A percentile compares a stretch with the other conserved stretches of the same genome.
Evolutionary conservation across 2,113 vertebrate genomes (phyloP).

Genomic region (Prietella phreatophila): DNA sequence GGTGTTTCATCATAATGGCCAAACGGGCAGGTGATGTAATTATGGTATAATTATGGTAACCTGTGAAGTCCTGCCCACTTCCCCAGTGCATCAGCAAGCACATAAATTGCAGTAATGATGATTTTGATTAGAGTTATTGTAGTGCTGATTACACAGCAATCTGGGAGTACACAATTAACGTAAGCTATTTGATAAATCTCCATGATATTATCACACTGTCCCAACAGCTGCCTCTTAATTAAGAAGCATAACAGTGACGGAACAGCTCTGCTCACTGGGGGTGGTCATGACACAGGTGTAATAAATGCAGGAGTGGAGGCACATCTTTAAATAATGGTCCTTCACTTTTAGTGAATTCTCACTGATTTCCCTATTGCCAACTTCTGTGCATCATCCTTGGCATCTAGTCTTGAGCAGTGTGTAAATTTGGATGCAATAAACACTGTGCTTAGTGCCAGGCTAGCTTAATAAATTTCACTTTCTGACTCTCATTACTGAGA

Average conservation of each 20-base stretch:
- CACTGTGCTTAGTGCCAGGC: constrained; percentile 80
- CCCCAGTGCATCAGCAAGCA: constrained; percentile 51
- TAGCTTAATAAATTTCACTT: constrained; percentile 82
- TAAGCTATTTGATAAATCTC: constrained; percentile 57
- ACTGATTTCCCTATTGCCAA: constrained; percentile 27
- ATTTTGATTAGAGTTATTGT: constrained; percentile 60
- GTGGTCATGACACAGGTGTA: not conserved
- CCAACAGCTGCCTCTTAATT: constrained; percentile 59
- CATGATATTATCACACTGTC: constrained; percentile 60
- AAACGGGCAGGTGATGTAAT: constrained; percentile 18
- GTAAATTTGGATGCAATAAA: constrained; percentile 83
- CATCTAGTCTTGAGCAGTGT: constrained; percentile 78
- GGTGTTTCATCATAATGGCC: constrained; percentile 3
- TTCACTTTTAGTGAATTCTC: constrained; percentile 2
- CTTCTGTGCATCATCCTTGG: constrained; percentile 55
- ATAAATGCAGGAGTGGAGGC: not conserved
- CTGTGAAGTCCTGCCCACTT: constrained; percentile 16
- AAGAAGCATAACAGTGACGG: constrained; percentile 52
- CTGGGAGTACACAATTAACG: constrained; percentile 58
- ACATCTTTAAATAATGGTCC: constrained; percentile 24
- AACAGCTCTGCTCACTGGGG: constrained; percentile 17
- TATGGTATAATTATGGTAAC: constrained; percentile 35
- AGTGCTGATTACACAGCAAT: constrained; percentile 61
- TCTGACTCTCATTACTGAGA: constrained; percentile 85
- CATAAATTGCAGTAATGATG: constrained; percentile 52